These are phyloP conservation scores for Mus caroli DNA, from an alignment of 2,797 vertebrate genomes.

Conservation along the genomic window DNA sequence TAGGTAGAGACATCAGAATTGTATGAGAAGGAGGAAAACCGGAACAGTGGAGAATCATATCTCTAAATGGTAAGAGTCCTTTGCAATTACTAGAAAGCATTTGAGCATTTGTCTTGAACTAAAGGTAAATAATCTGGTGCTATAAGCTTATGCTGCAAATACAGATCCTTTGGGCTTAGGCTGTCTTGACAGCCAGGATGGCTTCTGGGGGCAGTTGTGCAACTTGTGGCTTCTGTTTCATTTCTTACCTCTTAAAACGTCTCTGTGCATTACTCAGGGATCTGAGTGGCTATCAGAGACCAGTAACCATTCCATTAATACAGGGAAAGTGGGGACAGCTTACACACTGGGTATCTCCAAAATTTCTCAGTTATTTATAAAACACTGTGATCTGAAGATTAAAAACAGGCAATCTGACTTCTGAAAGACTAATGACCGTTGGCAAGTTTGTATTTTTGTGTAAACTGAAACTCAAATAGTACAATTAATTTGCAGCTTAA, in stretches of 20 bases:
- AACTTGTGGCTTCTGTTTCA: slow-evolving; percentile 59
- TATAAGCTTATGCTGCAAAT: not conserved
- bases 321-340: not conserved
- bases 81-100: not conserved
- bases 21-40: not conserved
- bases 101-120: slow-evolving; percentile 35
- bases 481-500: not conserved
- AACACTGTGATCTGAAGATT: not conserved
- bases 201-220: slow-evolving; percentile 13
- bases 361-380: slow-evolving; percentile 5
- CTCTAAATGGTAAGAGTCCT: not conserved
- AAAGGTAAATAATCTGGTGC: not conserved
- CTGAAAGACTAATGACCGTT: not conserved
- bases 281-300: not conserved
- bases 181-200: not conserved
- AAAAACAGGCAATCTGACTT: not conserved
- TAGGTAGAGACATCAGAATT: not conserved
- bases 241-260: slow-evolving; percentile 46
- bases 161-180: not conserved
- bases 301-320: not conserved
- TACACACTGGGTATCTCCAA: slow-evolving; percentile 1
- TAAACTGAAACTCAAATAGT: slow-evolving; percentile 16
- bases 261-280: not conserved
- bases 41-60: not conserved
- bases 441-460: slow-evolving; percentile 31